phyloP scores from a whole-genome alignment of 2,888 invertebrate genomes.

The Apotomis capreana region DNA sequence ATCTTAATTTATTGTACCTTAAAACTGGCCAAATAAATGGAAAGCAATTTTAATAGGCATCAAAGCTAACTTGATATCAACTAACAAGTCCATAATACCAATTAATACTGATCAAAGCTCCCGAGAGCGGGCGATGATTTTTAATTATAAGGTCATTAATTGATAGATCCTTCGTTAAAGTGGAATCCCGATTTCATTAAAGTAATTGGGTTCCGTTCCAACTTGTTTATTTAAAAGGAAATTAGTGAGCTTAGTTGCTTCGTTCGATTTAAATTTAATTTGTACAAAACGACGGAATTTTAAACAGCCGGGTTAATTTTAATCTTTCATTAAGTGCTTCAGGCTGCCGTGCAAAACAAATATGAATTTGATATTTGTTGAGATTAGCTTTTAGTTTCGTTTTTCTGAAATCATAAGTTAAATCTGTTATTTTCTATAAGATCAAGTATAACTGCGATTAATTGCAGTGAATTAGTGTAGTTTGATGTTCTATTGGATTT shows the following conservation, averaged over 20 bases:
- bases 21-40: background rate
- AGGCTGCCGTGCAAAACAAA: slow-evolving; percentile 2
- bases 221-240: slow-evolving; percentile 31
- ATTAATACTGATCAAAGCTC: slow-evolving; percentile 24
- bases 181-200: slow-evolving; percentile 19
- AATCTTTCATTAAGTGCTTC: background rate
- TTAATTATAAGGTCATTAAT: slow-evolving; percentile 29
- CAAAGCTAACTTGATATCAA: background rate
- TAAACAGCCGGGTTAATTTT: slow-evolving; percentile 1
- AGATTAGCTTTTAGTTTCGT: too few species aligned
- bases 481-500: too few species aligned
- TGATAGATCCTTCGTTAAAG: slow-evolving; percentile 28
- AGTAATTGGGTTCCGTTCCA: slow-evolving; percentile 21
- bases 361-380: background rate
- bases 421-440: too few species aligned
- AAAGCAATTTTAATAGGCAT: background rate
- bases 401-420: too few species aligned
- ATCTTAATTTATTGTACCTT: background rate
- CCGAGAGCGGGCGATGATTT: slow-evolving; percentile 10
- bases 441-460: too few species aligned
- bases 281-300: background rate
- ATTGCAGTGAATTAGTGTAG: too few species aligned
- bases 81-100: slow-evolving; percentile 10
- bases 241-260: slow-evolving; percentile 17
- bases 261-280: slow-evolving; percentile 16